Evolutionary conservation across 2,888 invertebrate genomes (phyloP).

Genomic region (Cheilosia variabilis): DNA sequence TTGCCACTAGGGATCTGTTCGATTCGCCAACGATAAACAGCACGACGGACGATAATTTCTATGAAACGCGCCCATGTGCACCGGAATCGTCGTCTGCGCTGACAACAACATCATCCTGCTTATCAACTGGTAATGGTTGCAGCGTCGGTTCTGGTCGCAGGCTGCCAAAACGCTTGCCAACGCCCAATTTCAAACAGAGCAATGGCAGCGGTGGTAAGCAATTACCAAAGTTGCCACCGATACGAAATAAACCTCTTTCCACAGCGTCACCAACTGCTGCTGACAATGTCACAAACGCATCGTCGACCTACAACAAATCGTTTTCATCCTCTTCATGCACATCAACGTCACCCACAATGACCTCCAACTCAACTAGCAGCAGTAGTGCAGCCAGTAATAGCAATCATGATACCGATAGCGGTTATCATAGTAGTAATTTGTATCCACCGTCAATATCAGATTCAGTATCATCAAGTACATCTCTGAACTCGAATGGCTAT

Average conservation of each 20-base stretch:
- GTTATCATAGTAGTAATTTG: slow-evolving; percentile 62
- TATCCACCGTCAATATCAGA: slow-evolving; percentile 59
- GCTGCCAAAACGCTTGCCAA: slow-evolving; percentile 80
- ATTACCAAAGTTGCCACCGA: slow-evolving; percentile 78
- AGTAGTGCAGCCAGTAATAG: slow-evolving; percentile 41
- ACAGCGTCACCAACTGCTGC: slow-evolving; percentile 37
- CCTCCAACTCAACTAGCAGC: slow-evolving; percentile 31
- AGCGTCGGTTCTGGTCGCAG: slow-evolving; percentile 72
- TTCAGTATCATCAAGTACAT: slow-evolving; percentile 41
- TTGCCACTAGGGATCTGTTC: slow-evolving; percentile 53
- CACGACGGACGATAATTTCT: slow-evolving; percentile 80
- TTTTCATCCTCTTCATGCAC: slow-evolving; percentile 59
- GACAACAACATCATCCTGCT: slow-evolving; percentile 51
- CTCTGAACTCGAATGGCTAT: slow-evolving; percentile 56
- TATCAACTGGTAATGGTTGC: slow-evolving; percentile 58
- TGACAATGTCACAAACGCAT: slow-evolving; percentile 15
- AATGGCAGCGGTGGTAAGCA: slow-evolving; percentile 76
- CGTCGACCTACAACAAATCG: slow-evolving; percentile 60
- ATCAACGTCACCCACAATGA: slow-evolving; percentile 57
- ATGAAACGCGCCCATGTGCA: slow-evolving; percentile 53
- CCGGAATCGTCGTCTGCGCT: slow-evolving; percentile 36
- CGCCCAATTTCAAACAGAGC: slow-evolving; percentile 69
- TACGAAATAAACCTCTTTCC: slow-evolving; percentile 30
- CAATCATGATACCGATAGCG: slow-evolving; percentile 47
- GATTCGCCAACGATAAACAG: slow-evolving; percentile 78